Evolutionary conservation across 2,888 invertebrate genomes (phyloP).

Genomic region (Eumerus sabulonum): DNA sequence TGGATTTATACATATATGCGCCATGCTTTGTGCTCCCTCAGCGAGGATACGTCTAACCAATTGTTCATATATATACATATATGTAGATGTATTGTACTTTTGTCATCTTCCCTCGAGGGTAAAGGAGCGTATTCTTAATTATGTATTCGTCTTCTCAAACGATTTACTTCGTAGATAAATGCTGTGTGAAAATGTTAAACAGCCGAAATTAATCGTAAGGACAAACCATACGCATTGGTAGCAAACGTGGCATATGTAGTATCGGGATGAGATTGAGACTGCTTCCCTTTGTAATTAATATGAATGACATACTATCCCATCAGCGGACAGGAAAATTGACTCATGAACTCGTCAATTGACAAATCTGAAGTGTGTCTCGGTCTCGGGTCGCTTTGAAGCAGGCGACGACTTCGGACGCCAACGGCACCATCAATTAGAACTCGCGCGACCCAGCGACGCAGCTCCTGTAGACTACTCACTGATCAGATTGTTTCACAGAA

Average conservation of each 20-base stretch:
- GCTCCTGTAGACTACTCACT: constrained; percentile 9
- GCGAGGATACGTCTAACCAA: neutral
- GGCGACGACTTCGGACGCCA: neutral
- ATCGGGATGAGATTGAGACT: constrained; percentile 29
- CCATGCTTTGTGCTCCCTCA: neutral
- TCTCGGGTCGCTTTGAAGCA: neutral
- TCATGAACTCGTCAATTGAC: constrained; percentile 58
- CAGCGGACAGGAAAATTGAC: neutral
- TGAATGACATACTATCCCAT: constrained; percentile 39
- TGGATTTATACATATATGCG: constrained; percentile 11
- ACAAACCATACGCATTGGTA: constrained; percentile 27
- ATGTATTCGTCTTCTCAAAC: constrained; percentile 62
- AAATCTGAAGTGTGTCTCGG: constrained; percentile 44
- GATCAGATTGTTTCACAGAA: constrained; percentile 44
- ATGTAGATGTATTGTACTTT: constrained; percentile 7
- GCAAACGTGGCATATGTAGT: constrained; percentile 35
- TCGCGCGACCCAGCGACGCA: constrained; percentile 1
- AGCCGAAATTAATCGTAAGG: constrained; percentile 47
- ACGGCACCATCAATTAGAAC: constrained; percentile 39
- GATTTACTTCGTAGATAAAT: constrained; percentile 60
- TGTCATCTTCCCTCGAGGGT: constrained; percentile 28
- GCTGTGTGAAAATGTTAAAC: constrained; percentile 64
- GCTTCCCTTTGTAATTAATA: constrained; percentile 60
- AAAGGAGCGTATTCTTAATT: constrained; percentile 47
- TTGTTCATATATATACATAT: neutral